These are phyloP conservation scores for Indicator indicator DNA, from an alignment of 2,113 vertebrate genomes.

Conservation along the genomic window DNA sequence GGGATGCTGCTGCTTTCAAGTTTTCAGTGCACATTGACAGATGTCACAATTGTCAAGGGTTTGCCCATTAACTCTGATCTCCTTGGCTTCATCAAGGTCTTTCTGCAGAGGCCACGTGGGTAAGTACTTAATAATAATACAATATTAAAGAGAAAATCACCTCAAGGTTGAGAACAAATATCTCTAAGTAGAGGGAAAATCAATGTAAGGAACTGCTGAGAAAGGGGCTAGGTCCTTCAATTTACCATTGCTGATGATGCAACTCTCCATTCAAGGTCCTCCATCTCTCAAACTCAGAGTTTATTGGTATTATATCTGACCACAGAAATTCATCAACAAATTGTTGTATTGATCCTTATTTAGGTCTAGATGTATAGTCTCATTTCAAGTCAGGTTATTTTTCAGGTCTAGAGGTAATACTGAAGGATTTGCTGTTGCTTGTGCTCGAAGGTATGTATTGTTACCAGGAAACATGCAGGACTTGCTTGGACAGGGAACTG, in stretches of 20 bases:
- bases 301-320: neutral
- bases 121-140: neutral
- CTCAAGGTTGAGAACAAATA: neutral
- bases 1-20: fast-evolving
- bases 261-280: neutral
- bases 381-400: neutral
- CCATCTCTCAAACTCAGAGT: neutral
- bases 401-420: neutral
- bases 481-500: neutral
- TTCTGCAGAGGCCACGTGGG: fast-evolving
- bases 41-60: fast-evolving
- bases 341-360: neutral
- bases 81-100: fast-evolving
- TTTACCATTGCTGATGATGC: neutral
- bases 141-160: neutral
- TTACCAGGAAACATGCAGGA: neutral
- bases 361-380: neutral
- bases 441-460: neutral
- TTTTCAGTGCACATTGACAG: neutral
- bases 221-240: neutral
- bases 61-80: fast-evolving
- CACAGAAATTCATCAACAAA: constrained; percentile 10
- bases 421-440: neutral
- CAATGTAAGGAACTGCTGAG: neutral
- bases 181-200: neutral